Base-by-base conservation (phyloP, 2,797 vertebrate genomes). In the Galagoides demidoff region DNA sequence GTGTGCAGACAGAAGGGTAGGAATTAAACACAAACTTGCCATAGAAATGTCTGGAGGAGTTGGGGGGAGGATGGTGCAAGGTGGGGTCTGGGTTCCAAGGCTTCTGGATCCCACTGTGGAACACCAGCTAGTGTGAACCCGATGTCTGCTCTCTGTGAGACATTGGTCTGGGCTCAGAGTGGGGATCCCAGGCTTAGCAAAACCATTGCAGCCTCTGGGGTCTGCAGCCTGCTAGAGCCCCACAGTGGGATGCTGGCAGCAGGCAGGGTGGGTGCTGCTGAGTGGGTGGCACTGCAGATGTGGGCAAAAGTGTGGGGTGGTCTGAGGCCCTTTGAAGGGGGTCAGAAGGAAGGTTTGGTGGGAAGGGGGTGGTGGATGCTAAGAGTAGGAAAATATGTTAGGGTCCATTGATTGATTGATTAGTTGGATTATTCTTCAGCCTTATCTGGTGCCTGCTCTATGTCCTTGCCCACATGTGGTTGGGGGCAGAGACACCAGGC, bases 261-360 rank as follows among this genome's bases (percentile, higher is more conserved):
- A 59, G 37, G 49, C 61, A 43, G 59, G 66, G 27, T 1, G 13
- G 86, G 49, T 19, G 34, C 64, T 61, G 59, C 59, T 6, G 71
- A 23, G 17, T 34, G n/a, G 57, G 23, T 3, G 29, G 25, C 13
- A 55, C 77, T n/a, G 14, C 22, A 29, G 59, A 14, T 6, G 2
- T 52, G 34, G 29, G 22, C 73, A 74, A 74, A 78, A 37, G 34
- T 37, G 2, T 55, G 8, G 10, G 66, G 52, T 9, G 49, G 64
- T 68, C 76, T 3, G 22, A 3, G 16, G 14, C 70, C 59, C 61
- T 52, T 79, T 52, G 11, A 76, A 91, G 49, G 77, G 78, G 78
- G 74, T 85, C 61, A 90, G 96, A 90, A 95, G 89, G 71, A 63
- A 92, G 90, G 61, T 97, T 94, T 77, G 95, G 86, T 77, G 95